phyloP scores from a whole-genome alignment of 1,140 invertebrate species.

The Phymorhynchus buccinoides region DNA sequence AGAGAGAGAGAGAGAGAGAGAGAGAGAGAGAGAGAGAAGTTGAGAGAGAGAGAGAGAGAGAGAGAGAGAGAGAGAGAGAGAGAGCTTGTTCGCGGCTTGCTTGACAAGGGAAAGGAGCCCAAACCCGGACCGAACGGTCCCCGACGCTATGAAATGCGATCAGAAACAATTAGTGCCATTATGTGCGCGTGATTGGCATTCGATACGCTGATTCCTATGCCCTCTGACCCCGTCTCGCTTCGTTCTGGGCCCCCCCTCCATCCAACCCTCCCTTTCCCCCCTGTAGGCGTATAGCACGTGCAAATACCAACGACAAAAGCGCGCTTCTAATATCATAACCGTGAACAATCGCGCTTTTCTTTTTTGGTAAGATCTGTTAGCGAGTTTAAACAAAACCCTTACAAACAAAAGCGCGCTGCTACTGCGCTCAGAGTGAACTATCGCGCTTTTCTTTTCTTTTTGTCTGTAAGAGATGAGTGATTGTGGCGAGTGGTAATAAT shows the following conservation, averaged over 20 bases:
- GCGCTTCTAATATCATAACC: background rate
- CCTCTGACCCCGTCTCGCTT: slow-evolving; percentile 23
- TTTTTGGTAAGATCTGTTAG: too few relatives aligned
- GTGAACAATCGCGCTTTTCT: slow-evolving; percentile 1
- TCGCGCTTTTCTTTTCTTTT: slow-evolving; percentile 27
- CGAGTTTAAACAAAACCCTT: too few relatives aligned
- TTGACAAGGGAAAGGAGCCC: slow-evolving; percentile 16
- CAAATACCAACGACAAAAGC: background rate
- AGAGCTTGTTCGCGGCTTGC: background rate
- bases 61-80: background rate
- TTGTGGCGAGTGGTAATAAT: background rate
- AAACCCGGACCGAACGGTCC: background rate
- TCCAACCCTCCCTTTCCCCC: background rate
- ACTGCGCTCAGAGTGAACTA: background rate
- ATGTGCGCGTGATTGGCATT: slow-evolving; percentile 40
- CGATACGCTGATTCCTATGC: slow-evolving; percentile 40
- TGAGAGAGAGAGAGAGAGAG: background rate
- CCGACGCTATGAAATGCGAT: slow-evolving; percentile 20
- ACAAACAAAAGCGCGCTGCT: background rate
- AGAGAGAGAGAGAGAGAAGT: too few relatives aligned
- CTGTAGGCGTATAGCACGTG: background rate
- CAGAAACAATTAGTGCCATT: slow-evolving; percentile 43
- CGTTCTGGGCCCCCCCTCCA: slow-evolving; percentile 12
- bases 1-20: background rate
- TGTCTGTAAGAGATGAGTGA: too few relatives aligned